Base-by-base conservation (phyloP, 2,113 vertebrate genomes). In the Pterocles orientalis region DNA sequence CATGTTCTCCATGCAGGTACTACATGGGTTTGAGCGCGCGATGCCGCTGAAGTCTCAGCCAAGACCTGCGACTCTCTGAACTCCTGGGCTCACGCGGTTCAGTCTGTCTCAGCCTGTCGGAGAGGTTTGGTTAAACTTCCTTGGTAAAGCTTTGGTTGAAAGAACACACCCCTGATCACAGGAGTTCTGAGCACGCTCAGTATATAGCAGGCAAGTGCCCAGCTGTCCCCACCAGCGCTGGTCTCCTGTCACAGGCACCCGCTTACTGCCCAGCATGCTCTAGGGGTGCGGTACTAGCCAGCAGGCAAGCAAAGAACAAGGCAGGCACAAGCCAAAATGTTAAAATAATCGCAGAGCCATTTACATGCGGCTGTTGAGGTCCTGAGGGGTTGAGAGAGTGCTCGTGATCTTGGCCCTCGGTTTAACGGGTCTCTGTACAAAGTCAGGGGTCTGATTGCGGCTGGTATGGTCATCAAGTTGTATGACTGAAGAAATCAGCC, bases 381-480 rank as follows among this genome's bases (percentile, higher is more conserved):
- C 31, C 45, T 54, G 64, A 24, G 62, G 26, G 13, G 57, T 72
- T 50, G 28, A 45, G 34, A 20, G 24, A 23, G 24, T 28, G 16
- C 39, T 54, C 0, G 0, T 20, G 25, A 19, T 39, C 45, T 70
- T 60, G 53, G n/a, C 18, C 9, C 8, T 16, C 5, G 0, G 0
- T 51, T 88, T 43, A 26, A 14, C 3, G 9, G 47, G 19, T 60
- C 10, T 50, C 47, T 1, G 1, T n/a, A 12, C 14, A 3, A 31
- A 61, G 57, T 69, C 33, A 48, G 16, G 23, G 7, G 33, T 15
- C 43, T 76, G 80, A 12, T 31, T 62, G 61, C 29, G 43, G 23
- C 50, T 62, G 36, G 62, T 41, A 5, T 36, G 34, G 57, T 91
- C 66, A 36, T 92, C 60, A 43, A 29, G 39, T 45, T 90, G 66